Evolutionary conservation across 2,797 vertebrate genomes (phyloP).

Genomic region (Spinus olivaceus): DNA sequence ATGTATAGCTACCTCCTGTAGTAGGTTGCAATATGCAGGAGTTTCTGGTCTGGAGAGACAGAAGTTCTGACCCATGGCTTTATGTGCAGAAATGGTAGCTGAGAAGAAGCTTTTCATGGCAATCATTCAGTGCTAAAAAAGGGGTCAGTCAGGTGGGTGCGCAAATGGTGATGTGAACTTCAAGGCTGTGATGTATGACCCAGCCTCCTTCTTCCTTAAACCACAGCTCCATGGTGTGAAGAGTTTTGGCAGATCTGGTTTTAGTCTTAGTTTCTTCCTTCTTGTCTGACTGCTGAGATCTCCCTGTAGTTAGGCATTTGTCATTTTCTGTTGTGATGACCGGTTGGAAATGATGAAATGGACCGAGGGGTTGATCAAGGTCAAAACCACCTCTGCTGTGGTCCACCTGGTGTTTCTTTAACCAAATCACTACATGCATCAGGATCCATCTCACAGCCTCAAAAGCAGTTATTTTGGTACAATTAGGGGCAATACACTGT

Average conservation of each 20-base stretch:
- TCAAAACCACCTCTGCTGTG: neutral
- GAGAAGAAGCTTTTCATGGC: neutral
- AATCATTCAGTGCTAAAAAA: neutral
- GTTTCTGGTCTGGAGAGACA: neutral
- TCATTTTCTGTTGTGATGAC: neutral
- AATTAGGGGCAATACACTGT: no score
- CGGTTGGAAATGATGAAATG: neutral
- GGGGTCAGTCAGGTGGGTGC: neutral
- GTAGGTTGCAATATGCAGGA: neutral
- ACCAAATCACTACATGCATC: neutral
- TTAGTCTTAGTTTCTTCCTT: neutral
- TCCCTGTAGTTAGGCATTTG: neutral
- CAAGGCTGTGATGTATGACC: neutral
- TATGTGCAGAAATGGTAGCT: neutral
- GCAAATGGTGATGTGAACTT: neutral
- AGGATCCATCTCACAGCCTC: neutral
- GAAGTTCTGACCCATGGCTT: neutral
- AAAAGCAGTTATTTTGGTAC: neutral
- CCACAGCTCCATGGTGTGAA: neutral
- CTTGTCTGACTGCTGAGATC: neutral
- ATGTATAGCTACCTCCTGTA: neutral
- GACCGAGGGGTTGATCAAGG: neutral
- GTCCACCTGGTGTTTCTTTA: neutral
- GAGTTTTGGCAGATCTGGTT: neutral
- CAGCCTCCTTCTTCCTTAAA: neutral